These are phyloP conservation scores for Drosophila bocqueti DNA, from an alignment of 1,140 invertebrate genomes.

Conservation along the genomic window DNA sequence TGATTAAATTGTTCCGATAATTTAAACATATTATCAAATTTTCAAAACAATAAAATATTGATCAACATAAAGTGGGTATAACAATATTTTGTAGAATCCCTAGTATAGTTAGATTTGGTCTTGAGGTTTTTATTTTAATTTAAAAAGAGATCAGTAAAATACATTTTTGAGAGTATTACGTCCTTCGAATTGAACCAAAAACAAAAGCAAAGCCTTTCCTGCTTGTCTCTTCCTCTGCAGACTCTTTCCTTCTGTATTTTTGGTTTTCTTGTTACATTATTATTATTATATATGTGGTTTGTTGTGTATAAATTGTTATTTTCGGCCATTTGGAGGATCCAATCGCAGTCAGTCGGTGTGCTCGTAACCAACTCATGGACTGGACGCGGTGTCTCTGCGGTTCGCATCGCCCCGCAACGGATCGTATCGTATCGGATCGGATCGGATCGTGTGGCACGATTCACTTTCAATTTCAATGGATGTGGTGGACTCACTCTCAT, in stretches of 20 bases:
- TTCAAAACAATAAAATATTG: too few species aligned
- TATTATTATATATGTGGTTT: conserved; percentile 38
- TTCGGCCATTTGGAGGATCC: conserved; percentile 68
- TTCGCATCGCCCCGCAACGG: conserved; percentile 20
- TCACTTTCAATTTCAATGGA: conserved; percentile 81
- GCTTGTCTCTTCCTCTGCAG: conserved; percentile 1
- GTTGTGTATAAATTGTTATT: conserved; percentile 28
- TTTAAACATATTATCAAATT: too few species aligned
- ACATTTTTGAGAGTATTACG: not conserved
- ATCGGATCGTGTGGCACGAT: conserved; percentile 80
- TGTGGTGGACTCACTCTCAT: conserved; percentile 57
- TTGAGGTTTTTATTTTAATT: too few species aligned
- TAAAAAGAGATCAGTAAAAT: not conserved
- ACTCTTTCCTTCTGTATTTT: conserved; percentile 8
- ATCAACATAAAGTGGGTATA: too few species aligned
- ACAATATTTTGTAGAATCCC: too few species aligned
- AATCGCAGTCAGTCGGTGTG: conserved; percentile 24
- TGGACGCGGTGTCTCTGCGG: conserved; percentile 32
- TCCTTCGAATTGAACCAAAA: conserved; percentile 14
- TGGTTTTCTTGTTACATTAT: conserved; percentile 60
- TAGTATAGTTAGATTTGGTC: too few species aligned
- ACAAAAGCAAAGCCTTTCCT: conserved; percentile 8
- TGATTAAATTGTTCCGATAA: too few species aligned
- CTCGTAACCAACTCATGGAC: conserved; percentile 42
- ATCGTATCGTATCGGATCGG: conserved; percentile 41